A percentile compares a stretch with the other conserved stretches of the same genome.
Evolutionary conservation across 2,113 vertebrate genomes (phyloP).

Genomic region (Crypturellus undulatus): DNA sequence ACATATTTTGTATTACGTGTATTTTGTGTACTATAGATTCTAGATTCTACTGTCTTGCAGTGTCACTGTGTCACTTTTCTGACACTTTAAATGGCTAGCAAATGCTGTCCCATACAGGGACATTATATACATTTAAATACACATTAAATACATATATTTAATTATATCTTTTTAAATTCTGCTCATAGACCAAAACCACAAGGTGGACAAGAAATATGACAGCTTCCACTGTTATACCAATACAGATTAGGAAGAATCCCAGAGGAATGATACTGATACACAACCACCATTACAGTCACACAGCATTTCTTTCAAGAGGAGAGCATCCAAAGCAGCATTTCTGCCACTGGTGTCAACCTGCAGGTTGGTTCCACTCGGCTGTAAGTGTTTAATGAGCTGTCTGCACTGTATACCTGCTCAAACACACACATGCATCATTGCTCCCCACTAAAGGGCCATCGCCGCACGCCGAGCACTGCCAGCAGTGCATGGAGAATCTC

Average conservation of each 20-base stretch:
- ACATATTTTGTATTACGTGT: background rate
- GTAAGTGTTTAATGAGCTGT: background rate
- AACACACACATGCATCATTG: background rate
- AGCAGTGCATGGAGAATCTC: background rate
- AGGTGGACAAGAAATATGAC: background rate
- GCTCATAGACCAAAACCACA: background rate
- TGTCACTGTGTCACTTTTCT: background rate
- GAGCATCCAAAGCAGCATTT: background rate
- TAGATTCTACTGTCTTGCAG: background rate
- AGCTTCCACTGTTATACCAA: background rate
- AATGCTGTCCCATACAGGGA: background rate
- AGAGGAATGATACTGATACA: background rate
- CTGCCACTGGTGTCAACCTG: background rate
- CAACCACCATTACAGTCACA: background rate
- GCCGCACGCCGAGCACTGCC: background rate
- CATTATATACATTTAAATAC: no score
- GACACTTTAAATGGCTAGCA: background rate
- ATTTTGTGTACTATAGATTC: background rate
- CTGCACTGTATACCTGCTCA: background rate
- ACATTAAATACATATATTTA: background rate
- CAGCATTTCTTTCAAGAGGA: background rate
- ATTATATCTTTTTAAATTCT: background rate
- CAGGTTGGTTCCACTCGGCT: background rate
- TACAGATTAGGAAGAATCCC: background rate
- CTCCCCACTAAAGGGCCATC: background rate